Conservation (phyloP, 2,797 vertebrate genomes). For the Agapornis canus region DNA sequence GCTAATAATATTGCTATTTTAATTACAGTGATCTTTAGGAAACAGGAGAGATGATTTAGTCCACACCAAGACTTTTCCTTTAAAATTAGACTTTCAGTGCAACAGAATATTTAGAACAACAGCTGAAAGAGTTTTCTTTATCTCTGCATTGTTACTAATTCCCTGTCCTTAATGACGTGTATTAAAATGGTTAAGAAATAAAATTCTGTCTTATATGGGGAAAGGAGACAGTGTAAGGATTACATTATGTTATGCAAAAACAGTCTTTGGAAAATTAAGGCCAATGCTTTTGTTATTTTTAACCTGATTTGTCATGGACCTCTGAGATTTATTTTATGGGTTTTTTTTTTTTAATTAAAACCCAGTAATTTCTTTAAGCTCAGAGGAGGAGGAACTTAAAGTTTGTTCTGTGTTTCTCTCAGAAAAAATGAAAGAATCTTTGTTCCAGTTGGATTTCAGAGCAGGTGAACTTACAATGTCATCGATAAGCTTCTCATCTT, state of each 20-base stretch:
- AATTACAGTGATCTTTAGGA: neutral
- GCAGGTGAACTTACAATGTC: neutral
- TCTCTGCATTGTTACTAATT: neutral
- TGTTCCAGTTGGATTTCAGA: neutral
- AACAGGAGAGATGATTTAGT: neutral
- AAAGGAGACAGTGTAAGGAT: neutral
- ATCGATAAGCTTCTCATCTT: neutral
- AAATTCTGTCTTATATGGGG: neutral
- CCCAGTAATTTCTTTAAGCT: neutral
- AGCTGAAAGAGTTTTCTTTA: neutral
- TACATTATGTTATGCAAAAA: neutral
- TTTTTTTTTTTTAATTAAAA: neutral
- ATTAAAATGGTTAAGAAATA: neutral
- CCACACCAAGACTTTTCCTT: neutral
- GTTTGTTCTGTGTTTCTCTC: neutral
- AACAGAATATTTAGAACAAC: neutral
- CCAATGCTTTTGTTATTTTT: neutral
- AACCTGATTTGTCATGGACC: neutral
- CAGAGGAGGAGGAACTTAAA: neutral
- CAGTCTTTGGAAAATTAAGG: neutral
- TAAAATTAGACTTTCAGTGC: neutral
- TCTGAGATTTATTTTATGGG: neutral
- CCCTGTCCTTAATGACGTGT: neutral
- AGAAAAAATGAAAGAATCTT: neutral
- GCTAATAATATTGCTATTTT: neutral